phyloP scores from a whole-genome alignment of 2,797 vertebrate species.

The Calcarius lapponicus region DNA sequence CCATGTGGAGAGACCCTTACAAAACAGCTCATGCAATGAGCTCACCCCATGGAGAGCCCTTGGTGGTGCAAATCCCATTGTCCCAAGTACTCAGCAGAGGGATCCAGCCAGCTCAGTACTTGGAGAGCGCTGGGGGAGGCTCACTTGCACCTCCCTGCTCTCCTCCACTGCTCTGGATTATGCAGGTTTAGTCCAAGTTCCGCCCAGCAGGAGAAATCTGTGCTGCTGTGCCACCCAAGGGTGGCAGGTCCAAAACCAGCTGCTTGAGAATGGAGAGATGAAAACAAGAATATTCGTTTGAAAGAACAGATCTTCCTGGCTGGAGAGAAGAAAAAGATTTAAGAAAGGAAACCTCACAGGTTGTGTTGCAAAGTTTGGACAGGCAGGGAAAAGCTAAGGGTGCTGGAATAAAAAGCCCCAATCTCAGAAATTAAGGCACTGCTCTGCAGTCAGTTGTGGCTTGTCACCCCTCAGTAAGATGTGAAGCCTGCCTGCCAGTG shows the following conservation, averaged over 20 bases:
- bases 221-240: background rate
- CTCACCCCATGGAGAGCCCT: background rate
- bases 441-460: background rate
- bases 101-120: background rate
- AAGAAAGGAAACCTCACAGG: background rate
- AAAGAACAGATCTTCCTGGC: rapidly evolving
- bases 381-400: background rate
- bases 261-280: background rate
- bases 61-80: background rate
- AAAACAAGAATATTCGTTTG: background rate
- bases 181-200: background rate
- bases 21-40: background rate
- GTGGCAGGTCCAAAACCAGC: rapidly evolving
- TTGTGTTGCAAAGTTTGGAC: background rate
- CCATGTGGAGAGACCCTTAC: background rate
- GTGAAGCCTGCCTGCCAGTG: background rate
- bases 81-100: background rate
- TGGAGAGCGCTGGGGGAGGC: background rate
- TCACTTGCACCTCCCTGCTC: background rate
- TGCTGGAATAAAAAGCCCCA: background rate
- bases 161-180: background rate
- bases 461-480: rapidly evolving
- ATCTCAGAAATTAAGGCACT: background rate
- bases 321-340: background rate
- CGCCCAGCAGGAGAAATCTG: background rate